Base-by-base conservation (phyloP, 1,140 invertebrate species). In the Lysiphlebus fabarum region DNA sequence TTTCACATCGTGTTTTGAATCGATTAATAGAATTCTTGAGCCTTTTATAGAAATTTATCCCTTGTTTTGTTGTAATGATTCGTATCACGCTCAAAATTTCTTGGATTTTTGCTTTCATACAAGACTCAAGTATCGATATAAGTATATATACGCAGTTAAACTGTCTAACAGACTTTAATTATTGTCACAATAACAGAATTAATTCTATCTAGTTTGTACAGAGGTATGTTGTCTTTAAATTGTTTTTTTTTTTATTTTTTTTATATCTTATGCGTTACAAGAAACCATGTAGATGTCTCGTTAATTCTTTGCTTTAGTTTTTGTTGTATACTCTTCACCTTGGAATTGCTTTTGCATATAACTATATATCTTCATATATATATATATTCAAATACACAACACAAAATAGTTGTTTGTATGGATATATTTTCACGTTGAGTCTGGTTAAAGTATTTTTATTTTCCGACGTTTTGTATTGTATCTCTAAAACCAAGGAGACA, bases 1-100 rank as follows among this genome's bases (percentile, higher is more conserved):
- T 51, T 51, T 36, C 49, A 37, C 49, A 51, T 51, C 49, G 49
- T 51, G 49, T 51, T 37, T 38, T 5, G 49, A 51, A 51, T 51
- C 49, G 49, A 51, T 51, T 51, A 51, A 34, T 36, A 37, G 34
- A 51, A 51, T 51, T 51, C 49, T 38, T 51, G n/a, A 36, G 12
- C 49, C 49, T 37, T 51, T 51, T 51, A 51, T 36, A 36, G 49
- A 51, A 51, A 51, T 37, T 12, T 7, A 37, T 6, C 34, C n/a
- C 47, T 49, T 33, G 26, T 26, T 26, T 26, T 26, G 17, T 26
- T 26, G 49, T 51, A 51, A 51, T 51, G 49, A 51, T 51, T 51
- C 49, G 34, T 37, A 51, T 51, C 49, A 51, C 49, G 49, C 49
- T 51, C 49, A n/a, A 4, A 36, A 51, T 37, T 38, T 36, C 49